Evolutionary conservation across 1,140 invertebrate genomes (phyloP).

Genomic region (Pectinophora gossypiella): DNA sequence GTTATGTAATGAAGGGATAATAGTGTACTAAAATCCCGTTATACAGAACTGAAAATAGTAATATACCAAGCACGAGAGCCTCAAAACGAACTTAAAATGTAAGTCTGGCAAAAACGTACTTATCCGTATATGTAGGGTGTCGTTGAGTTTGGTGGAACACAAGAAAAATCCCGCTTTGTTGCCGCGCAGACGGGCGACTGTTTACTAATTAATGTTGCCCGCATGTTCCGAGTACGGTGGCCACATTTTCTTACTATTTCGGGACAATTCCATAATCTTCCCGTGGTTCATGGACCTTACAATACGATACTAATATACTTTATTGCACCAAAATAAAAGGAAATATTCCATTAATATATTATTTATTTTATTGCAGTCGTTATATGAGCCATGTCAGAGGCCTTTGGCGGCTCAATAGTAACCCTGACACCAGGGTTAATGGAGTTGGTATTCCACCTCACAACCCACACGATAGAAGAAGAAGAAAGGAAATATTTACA

Average conservation of each 20-base stretch:
- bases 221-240: conserved; percentile 39
- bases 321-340: not conserved
- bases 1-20: no score
- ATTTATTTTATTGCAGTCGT: not conserved
- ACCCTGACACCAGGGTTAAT: no score
- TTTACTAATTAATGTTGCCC: conserved; percentile 61
- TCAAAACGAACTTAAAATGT: no score
- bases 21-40: no score
- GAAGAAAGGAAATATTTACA: no score
- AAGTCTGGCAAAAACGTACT: no score
- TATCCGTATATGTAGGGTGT: no score
- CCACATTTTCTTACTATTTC: conserved; percentile 10
- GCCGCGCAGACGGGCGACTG: conserved; percentile 45
- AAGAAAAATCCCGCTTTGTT: conserved; percentile 47
- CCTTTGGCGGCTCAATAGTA: no score
- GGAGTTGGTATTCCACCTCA: no score
- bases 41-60: no score
- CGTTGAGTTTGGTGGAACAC: conserved; percentile 15
- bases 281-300: not conserved
- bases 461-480: no score
- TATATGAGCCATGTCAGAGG: not conserved
- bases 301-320: not conserved
- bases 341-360: not conserved
- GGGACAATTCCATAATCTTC: not conserved
- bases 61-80: no score